These are phyloP conservation scores for Urechis unicinctus DNA, from an alignment of 2,888 invertebrate genomes.

Conservation along the genomic window DNA sequence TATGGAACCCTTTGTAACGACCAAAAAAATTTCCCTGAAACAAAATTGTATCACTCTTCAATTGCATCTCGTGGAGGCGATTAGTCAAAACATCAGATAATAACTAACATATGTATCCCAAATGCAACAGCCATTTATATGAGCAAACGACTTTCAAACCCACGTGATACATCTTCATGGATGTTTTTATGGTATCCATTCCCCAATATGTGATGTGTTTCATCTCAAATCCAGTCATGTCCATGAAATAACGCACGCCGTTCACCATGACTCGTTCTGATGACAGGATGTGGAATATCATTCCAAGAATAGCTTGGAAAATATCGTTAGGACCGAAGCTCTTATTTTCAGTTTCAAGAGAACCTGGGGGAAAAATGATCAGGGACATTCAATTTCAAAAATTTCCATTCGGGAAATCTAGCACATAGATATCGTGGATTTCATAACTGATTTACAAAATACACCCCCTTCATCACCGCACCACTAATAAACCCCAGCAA, in stretches of 20 bases:
- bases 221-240: background rate
- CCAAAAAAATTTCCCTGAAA: background rate
- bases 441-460: too few species aligned
- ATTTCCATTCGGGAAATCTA: too few species aligned
- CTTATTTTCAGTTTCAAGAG: too few species aligned
- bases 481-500: too few species aligned
- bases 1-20: background rate
- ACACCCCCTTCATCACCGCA: too few species aligned
- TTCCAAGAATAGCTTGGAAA: background rate
- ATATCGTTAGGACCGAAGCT: too few species aligned
- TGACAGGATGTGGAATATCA: background rate
- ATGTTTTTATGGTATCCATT: background rate
- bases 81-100: too few species aligned
- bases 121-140: background rate
- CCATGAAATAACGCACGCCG: background rate
- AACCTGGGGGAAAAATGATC: too few species aligned
- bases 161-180: conserved; percentile 1
- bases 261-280: background rate
- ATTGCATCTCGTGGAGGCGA: too few species aligned
- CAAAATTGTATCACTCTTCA: too few species aligned
- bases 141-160: background rate
- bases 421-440: too few species aligned
- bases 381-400: too few species aligned
- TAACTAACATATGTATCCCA: background rate
- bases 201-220: background rate